A percentile compares a stretch with the other conserved stretches of the same genome.
phyloP scores from a whole-genome alignment of 2,113 vertebrate genomes.

The Caracal caracal region DNA sequence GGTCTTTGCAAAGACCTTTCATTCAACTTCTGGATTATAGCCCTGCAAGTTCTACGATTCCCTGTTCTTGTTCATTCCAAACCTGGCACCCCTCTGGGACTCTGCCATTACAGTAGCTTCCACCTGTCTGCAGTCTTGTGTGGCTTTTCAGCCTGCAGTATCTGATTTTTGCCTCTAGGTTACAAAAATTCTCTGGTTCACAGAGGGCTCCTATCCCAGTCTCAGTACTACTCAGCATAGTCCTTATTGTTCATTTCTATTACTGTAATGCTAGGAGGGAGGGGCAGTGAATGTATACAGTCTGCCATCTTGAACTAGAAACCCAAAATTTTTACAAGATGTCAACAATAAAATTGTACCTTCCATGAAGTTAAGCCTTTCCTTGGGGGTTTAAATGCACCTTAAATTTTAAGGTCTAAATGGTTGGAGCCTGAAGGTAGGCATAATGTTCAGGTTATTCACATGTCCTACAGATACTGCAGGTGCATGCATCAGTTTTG shows the following conservation, averaged over 20 bases:
- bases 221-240: background rate
- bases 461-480: background rate
- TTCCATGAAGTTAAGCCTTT: background rate
- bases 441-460: background rate
- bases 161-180: background rate
- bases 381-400: background rate
- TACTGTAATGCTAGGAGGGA: conserved; percentile 24
- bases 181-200: background rate
- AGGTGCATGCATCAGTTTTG: conserved; percentile 12
- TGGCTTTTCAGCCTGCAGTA: background rate
- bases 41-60: background rate
- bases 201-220: background rate
- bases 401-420: background rate
- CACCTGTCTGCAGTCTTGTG: background rate
- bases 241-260: background rate
- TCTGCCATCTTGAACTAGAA: background rate
- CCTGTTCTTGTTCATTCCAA: background rate
- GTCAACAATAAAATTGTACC: background rate
- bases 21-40: background rate
- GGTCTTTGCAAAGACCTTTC: background rate
- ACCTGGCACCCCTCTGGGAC: background rate
- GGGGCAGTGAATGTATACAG: background rate
- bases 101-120: background rate
- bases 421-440: background rate
- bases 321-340: background rate